Conservation (phyloP, 2,888 invertebrate species). For the Eristalis pertinax region DNA sequence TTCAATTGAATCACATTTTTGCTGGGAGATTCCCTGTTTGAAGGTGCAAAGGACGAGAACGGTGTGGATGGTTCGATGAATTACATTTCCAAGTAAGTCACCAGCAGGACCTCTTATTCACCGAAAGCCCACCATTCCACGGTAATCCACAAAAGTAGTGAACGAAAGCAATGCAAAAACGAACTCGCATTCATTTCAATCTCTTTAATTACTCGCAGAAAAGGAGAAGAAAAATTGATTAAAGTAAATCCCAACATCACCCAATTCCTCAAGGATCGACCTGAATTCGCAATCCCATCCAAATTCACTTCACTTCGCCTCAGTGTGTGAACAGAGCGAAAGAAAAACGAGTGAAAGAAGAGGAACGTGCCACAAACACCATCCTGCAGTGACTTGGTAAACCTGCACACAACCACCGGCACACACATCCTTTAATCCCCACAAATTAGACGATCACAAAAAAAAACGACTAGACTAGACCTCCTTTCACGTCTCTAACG, state of each 20-base stretch:
- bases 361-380: background rate
- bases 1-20: no score
- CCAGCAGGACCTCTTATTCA: no score
- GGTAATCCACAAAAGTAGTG: no score
- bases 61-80: no score
- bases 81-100: no score
- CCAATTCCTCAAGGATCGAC: background rate
- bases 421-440: background rate
- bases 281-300: background rate
- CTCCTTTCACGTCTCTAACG: slow-evolving; percentile 14
- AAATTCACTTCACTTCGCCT: background rate
- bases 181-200: background rate
- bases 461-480: slow-evolving; percentile 31
- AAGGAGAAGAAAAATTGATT: background rate
- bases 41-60: no score
- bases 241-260: background rate
- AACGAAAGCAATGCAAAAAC: no score
- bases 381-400: background rate
- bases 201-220: background rate
- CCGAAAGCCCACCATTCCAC: no score
- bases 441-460: slow-evolving; percentile 17
- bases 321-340: background rate
- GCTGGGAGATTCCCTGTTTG: no score
- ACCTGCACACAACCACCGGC: background rate
- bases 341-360: background rate